Evolutionary conservation across 1,140 invertebrate species (phyloP).

Genomic region (Brachionus manjavacas): DNA sequence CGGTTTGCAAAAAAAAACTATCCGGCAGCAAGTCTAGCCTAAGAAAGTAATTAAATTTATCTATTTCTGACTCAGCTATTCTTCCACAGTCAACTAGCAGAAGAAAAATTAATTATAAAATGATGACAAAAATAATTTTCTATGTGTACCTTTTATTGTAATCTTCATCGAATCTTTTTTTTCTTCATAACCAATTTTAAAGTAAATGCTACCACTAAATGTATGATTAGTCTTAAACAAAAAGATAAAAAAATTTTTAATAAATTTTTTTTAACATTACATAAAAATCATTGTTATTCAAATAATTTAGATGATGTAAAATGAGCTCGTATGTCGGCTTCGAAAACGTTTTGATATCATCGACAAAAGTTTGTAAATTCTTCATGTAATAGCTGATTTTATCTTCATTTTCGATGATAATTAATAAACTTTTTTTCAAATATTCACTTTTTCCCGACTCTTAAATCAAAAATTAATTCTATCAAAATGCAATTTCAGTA

Average conservation of each 20-base stretch:
- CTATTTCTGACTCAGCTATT: neutral
- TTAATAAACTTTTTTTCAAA: neutral
- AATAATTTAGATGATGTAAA: neutral
- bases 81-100: neutral
- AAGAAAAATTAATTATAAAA: neutral
- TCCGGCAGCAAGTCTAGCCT: neutral
- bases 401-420: neutral
- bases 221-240: neutral
- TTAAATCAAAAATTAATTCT: neutral
- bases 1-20: neutral
- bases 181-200: conserved; percentile 16
- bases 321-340: neutral
- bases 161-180: neutral
- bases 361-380: neutral
- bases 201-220: neutral
- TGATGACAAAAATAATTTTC: neutral
- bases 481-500: neutral
- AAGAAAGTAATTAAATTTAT: neutral
- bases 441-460: neutral
- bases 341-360: neutral
- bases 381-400: neutral
- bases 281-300: neutral
- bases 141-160: neutral
- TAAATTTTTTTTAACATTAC: neutral
- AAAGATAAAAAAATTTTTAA: neutral